phyloP scores from a whole-genome alignment of 2,113 vertebrate genomes.

The Paraplagusia blochii region DNA sequence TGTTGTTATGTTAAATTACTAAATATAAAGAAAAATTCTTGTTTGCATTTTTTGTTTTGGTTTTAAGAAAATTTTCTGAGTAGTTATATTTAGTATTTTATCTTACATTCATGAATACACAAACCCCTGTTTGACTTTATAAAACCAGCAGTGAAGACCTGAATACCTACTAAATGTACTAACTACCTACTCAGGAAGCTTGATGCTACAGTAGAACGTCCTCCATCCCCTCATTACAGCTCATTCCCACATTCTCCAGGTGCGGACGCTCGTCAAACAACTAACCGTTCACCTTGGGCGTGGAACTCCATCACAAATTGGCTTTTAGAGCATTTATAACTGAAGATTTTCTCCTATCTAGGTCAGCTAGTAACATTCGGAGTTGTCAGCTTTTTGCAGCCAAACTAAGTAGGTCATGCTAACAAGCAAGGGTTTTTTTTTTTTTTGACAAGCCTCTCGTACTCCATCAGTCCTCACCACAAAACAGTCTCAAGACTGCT shows the following conservation, averaged over 20 bases:
- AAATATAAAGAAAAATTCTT: too few species aligned
- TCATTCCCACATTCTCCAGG: not conserved
- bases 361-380: constrained; percentile 66
- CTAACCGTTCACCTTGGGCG: not conserved
- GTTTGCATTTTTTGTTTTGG: too few species aligned
- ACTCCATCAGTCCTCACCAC: constrained; percentile 38
- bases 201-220: not conserved
- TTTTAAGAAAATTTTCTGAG: too few species aligned
- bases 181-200: not conserved
- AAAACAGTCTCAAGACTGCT: constrained; percentile 38
- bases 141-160: not conserved
- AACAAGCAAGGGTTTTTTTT: constrained; percentile 26
- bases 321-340: constrained; percentile 7
- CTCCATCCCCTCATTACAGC: constrained; percentile 10
- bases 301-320: not conserved
- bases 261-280: constrained; percentile 2
- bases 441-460: constrained; percentile 36
- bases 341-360: constrained; percentile 54
- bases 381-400: constrained; percentile 66
- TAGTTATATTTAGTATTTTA: too few species aligned
- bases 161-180: not conserved
- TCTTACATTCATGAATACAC: too few species aligned
- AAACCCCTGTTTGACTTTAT: too few species aligned
- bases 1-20: too few species aligned
- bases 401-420: constrained; percentile 72